Evolutionary conservation across 2,888 invertebrate species (phyloP).

Genomic region (Epicampocera succincta): DNA sequence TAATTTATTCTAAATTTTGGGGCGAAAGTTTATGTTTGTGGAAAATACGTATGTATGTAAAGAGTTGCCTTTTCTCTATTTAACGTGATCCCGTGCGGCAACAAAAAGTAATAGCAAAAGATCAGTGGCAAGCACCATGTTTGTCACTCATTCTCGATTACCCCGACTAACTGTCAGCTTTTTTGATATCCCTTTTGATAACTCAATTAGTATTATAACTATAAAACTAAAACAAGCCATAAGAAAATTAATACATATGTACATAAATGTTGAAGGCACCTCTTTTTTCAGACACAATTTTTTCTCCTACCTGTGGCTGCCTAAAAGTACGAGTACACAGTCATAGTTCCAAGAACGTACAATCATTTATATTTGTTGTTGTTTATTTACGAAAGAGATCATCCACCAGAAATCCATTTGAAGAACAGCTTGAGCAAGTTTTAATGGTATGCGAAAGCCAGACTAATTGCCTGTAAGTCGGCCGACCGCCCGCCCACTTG

Average conservation of each 20-base stretch:
- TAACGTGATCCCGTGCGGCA: too few species aligned
- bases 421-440: constrained; percentile 60
- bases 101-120: too few species aligned
- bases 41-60: too few species aligned
- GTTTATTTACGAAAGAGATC: not conserved
- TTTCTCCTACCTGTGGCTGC: constrained; percentile 57
- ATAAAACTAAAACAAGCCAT: constrained; percentile 29
- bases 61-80: too few species aligned
- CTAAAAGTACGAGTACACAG: not conserved
- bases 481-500: constrained; percentile 39
- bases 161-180: too few species aligned
- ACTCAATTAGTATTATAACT: constrained; percentile 58
- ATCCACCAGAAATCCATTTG: constrained; percentile 19
- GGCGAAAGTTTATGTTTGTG: too few species aligned
- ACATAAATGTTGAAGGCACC: constrained; percentile 38
- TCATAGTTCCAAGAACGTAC: constrained; percentile 37
- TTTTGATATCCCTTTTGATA: too few species aligned
- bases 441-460: constrained; percentile 11
- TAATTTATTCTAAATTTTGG: too few species aligned
- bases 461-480: constrained; percentile 38
- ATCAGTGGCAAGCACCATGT: too few species aligned
- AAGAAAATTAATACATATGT: constrained; percentile 1
- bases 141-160: too few species aligned
- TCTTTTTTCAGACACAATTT: constrained; percentile 43
- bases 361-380: not conserved